Percentiles rank a stretch among this genome's conserved stretches.
Conservation (phyloP, 2,888 invertebrate genomes). For the Spialia ferax region DNA sequence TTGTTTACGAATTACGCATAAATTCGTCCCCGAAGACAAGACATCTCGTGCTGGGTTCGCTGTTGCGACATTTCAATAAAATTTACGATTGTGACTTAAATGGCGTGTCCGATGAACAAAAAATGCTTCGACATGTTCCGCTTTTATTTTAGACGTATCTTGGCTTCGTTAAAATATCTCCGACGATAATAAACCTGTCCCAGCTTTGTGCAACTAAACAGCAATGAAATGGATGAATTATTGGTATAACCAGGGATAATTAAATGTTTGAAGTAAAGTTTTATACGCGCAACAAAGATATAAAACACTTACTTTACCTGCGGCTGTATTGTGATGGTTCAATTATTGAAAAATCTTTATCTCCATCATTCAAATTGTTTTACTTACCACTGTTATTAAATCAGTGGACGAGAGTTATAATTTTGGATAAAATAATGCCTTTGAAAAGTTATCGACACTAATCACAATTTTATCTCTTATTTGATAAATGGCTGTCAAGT, state of each 20-base stretch:
- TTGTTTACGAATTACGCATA: conserved; percentile 86
- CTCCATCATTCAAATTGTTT: conserved; percentile 38
- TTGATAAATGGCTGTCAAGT: conserved; percentile 15
- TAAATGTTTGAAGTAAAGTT: conserved; percentile 48
- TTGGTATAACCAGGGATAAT: conserved; percentile 52
- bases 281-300: conserved; percentile 22
- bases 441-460: conserved; percentile 17
- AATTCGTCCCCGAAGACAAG: conserved; percentile 84
- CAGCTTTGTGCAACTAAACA: conserved; percentile 68
- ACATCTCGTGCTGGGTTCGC: conserved; percentile 83
- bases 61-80: conserved; percentile 86
- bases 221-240: conserved; percentile 69
- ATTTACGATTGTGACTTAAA: conserved; percentile 86
- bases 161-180: conserved; percentile 84
- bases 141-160: conserved; percentile 80
- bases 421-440: conserved; percentile 22
- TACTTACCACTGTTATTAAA: conserved; percentile 29
- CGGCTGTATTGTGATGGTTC: conserved; percentile 36
- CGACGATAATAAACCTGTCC: conserved; percentile 78
- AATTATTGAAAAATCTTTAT: conserved; percentile 38
- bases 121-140: conserved; percentile 76
- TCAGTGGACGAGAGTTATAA: conserved; percentile 27
- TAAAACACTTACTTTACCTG: conserved; percentile 38
- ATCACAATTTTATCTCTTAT: conserved; percentile 18
- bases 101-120: conserved; percentile 82